A percentile compares a stretch with the other conserved stretches of the same genome.
Conservation (phyloP, 2,888 invertebrate species). For the Drosophila stalkeri region DNA sequence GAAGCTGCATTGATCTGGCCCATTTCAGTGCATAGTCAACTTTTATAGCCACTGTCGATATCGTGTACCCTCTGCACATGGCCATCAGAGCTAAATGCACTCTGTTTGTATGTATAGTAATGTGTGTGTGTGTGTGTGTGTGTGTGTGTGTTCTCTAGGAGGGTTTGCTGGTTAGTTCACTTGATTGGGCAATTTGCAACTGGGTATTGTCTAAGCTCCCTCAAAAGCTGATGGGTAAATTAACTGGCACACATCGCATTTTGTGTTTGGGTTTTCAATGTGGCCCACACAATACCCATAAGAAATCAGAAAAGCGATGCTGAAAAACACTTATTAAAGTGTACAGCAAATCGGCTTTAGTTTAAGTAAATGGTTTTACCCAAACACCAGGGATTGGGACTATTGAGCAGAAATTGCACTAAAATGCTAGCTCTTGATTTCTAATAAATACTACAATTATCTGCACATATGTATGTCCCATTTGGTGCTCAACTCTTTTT, state of each 20-base stretch:
- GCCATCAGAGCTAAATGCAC: slow-evolving; percentile 26
- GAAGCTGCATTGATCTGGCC: slow-evolving; percentile 60
- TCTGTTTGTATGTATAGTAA: background rate
- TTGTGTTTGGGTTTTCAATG: slow-evolving; percentile 32
- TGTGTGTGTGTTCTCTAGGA: slow-evolving; percentile 11
- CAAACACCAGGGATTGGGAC: background rate
- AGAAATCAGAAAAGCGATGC: slow-evolving; percentile 24
- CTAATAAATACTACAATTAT: background rate
- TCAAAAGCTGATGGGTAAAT: slow-evolving; percentile 67
- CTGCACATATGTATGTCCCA: background rate
- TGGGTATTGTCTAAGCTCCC: slow-evolving; percentile 68
- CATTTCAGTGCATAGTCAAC: slow-evolving; percentile 39
- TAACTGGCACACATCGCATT: slow-evolving; percentile 68
- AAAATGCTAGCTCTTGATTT: background rate
- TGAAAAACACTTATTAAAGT: slow-evolving; percentile 13
- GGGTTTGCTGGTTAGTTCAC: slow-evolving; percentile 67
- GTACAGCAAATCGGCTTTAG: background rate
- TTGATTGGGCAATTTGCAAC: slow-evolving; percentile 72
- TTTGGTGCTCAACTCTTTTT: background rate
- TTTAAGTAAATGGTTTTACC: background rate
- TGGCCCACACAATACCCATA: slow-evolving; percentile 24
- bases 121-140: slow-evolving; percentile 6
- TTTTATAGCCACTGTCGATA: slow-evolving; percentile 69
- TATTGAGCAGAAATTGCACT: no score
- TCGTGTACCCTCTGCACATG: slow-evolving; percentile 42